Percentiles rank a stretch among this genome's conserved stretches.
phyloP scores from a whole-genome alignment of 2,113 vertebrate species.

The Crotalus viridis region DNA sequence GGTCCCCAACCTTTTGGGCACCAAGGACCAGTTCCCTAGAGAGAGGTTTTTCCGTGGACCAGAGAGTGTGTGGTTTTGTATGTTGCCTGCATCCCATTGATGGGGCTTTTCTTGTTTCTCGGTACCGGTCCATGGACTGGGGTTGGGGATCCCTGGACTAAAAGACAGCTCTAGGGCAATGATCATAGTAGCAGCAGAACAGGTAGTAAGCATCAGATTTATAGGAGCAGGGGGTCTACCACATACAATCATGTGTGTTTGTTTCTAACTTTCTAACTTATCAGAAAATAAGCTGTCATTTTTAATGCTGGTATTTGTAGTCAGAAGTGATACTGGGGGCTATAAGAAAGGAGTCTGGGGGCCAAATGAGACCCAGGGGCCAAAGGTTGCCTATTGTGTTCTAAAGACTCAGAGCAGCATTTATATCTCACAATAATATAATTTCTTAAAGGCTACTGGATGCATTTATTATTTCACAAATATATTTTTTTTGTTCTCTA shows the following conservation, averaged over 20 bases:
- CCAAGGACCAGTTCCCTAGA: too few relatives aligned
- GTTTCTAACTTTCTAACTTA: neutral
- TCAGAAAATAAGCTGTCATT: neutral
- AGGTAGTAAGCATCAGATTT: neutral
- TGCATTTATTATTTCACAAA: conserved; percentile 39
- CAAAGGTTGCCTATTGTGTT: neutral
- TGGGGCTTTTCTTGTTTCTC: too few relatives aligned
- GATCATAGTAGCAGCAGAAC: neutral
- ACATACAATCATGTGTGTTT: neutral
- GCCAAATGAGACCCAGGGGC: neutral
- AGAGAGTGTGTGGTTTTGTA: too few relatives aligned
- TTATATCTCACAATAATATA: neutral
- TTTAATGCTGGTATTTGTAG: neutral
- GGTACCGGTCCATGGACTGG: too few relatives aligned
- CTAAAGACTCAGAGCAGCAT: neutral
- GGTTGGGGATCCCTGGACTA: neutral
- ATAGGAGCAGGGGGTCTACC: neutral
- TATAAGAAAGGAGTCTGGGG: neutral
- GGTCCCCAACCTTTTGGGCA: too few relatives aligned
- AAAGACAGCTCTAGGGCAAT: neutral
- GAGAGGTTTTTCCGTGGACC: too few relatives aligned
- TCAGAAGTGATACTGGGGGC: neutral
- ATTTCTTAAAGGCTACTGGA: neutral
- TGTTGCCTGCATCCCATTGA: too few relatives aligned
- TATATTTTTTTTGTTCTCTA: conserved; percentile 70